Evolutionary conservation across 2,113 vertebrate genomes (phyloP).

Genomic region (Rhagologus leucostigma): DNA sequence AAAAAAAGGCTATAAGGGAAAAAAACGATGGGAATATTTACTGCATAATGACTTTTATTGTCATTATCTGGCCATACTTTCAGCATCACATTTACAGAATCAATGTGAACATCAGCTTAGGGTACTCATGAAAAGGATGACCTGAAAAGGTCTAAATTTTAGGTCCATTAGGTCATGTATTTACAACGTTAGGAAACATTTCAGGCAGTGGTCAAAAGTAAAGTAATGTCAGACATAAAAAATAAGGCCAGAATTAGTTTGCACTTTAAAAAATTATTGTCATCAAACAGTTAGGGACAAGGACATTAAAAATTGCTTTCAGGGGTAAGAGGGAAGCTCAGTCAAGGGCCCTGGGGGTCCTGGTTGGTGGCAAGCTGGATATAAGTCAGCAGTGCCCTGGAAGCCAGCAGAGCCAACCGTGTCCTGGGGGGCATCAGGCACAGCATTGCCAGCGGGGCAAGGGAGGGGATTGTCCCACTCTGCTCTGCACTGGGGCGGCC

Average conservation of each 20-base stretch:
- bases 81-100: background rate
- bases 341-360: background rate
- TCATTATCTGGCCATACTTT: background rate
- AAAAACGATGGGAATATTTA: background rate
- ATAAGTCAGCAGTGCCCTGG: background rate
- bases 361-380: rapidly evolving
- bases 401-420: rapidly evolving
- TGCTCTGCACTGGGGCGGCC: rapidly evolving
- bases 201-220: background rate
- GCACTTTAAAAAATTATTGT: background rate
- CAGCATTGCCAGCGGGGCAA: rapidly evolving
- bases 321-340: background rate
- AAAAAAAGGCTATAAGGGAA: background rate
- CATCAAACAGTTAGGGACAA: background rate
- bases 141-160: background rate
- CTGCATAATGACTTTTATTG: background rate
- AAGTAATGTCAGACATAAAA: background rate
- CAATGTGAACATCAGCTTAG: background rate
- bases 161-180: background rate
- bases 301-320: background rate
- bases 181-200: background rate
- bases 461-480: background rate
- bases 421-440: background rate
- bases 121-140: background rate
- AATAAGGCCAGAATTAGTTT: background rate